Percentiles rank a stretch among this genome's conserved stretches.
Conservation (phyloP, 2,888 invertebrate genomes). For the Zygaena filipendulae region DNA sequence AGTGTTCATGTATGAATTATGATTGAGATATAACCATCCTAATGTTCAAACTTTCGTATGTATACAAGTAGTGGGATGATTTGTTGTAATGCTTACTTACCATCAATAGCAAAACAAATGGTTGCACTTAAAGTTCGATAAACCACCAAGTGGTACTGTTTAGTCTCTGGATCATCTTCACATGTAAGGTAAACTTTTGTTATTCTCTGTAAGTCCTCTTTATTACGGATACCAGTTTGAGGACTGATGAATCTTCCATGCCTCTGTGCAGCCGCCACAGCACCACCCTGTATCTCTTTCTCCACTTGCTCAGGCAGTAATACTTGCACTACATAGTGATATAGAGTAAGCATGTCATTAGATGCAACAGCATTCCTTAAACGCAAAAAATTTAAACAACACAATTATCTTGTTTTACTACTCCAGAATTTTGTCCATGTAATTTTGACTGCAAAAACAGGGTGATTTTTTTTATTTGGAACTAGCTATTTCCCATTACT, state of each 20-base stretch:
- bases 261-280: conserved; percentile 59
- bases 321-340: conserved; percentile 84
- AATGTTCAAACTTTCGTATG: too few species aligned
- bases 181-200: conserved; percentile 77
- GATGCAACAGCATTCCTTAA: conserved; percentile 88
- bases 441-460: too few species aligned
- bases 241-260: conserved; percentile 60
- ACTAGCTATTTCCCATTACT: too few species aligned
- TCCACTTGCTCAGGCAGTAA: conserved; percentile 82
- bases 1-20: too few species aligned
- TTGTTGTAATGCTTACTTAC: too few species aligned
- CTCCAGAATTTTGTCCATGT: too few species aligned
- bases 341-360: conserved; percentile 87
- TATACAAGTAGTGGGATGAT: too few species aligned
- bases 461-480: too few species aligned
- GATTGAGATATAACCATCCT: too few species aligned
- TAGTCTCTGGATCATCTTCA: conserved; percentile 60
- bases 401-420: too few species aligned
- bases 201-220: conserved; percentile 69
- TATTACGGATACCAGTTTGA: conserved; percentile 42
- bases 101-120: conserved; percentile 84
- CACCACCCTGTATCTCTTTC: conserved; percentile 77
- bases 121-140: conserved; percentile 89
- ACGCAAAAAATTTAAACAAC: conserved; percentile 15
- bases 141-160: conserved; percentile 80